Evolutionary conservation across 2,888 invertebrate species (phyloP), one percentile per base, ranked within the genome.

Genomic region (Chrysolina americana): DNA sequence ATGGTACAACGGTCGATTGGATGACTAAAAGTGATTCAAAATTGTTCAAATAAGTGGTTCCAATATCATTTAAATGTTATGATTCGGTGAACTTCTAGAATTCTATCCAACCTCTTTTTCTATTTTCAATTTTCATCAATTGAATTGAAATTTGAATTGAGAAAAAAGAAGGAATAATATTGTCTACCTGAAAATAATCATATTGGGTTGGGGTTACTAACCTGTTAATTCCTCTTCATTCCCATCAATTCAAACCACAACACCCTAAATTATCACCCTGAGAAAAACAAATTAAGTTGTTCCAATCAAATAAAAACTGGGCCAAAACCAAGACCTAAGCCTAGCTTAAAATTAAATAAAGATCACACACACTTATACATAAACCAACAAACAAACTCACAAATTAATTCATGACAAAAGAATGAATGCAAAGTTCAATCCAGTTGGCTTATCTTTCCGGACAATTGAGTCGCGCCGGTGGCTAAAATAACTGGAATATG

Each of bases 381-480:
- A 84, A 84, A 84, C 81, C 81, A 81, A 83, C 84, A 84, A 84
- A 86, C 86, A 86, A 82, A 82, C 80, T 81, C 80, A 75, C 80
- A 81, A 82, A 84, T 80, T 83, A 83, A 82, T 75, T 72, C 72
- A 70, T 71, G 72, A 66, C 70, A 66, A 65, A 65, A 41, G 65
- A 65, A 48, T 65, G 41, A 71, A 70, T 44, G 71, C 65, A 75
- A 75, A 73, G 72, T 81, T 79, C 79, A 85, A 85, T 85, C 85
- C 82, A 76, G 82, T 84, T 83, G 86, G 87, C 85, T 87, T 87
- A 87, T 87, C 87, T 86, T 87, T 87, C 86, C 87, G 76, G 85
- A 87, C 87, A 87, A 87, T 87, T 87, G 86, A 85, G 76, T 80
- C 75, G 59, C 47, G 66, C 70, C 63, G 71, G 76, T 68, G 75